Evolutionary conservation across 2,888 invertebrate genomes (phyloP).

Genomic region (Nephrotoma appendiculata): DNA sequence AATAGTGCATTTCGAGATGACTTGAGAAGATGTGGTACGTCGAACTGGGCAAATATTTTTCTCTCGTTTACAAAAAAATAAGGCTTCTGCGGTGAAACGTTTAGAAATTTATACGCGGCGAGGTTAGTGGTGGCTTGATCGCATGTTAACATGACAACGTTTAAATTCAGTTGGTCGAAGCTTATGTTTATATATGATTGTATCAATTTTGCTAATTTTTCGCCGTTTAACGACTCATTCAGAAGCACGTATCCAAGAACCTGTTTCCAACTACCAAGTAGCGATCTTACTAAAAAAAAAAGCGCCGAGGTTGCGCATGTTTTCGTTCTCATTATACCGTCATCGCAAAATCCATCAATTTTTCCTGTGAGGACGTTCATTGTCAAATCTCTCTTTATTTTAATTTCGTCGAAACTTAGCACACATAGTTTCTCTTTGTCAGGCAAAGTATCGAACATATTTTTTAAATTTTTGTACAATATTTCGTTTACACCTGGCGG

Average conservation of each 20-base stretch:
- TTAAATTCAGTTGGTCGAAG: neutral
- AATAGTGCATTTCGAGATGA: too few relatives aligned
- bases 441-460: neutral
- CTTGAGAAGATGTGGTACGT: neutral
- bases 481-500: neutral
- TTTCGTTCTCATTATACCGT: neutral
- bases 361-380: neutral
- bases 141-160: neutral
- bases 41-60: neutral
- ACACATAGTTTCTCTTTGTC: neutral
- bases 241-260: neutral
- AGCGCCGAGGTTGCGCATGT: neutral
- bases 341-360: neutral
- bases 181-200: neutral
- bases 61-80: neutral
- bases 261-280: neutral
- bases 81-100: neutral
- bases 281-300: neutral
- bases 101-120: neutral
- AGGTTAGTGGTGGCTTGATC: neutral
- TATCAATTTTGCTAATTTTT: neutral
- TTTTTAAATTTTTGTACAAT: too few relatives aligned
- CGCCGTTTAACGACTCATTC: neutral
- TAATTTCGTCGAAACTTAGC: neutral
- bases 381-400: neutral